Percentiles rank a stretch among this genome's conserved stretches.
These are phyloP conservation scores for Cryptoblepharus egeriae DNA, from an alignment of 2,797 vertebrate species.

Conservation along the genomic window DNA sequence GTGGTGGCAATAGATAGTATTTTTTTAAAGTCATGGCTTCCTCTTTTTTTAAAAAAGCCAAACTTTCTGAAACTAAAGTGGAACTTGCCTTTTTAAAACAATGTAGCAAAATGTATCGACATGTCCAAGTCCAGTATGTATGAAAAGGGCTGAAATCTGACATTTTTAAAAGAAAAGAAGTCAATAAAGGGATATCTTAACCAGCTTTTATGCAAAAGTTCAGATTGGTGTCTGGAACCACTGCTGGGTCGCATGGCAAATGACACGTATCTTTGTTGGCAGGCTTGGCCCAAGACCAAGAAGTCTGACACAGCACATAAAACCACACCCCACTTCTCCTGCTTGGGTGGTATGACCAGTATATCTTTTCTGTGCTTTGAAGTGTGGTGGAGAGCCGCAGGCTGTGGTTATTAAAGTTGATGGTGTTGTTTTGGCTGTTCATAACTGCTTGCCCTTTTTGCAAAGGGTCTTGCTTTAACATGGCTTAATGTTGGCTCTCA, in stretches of 20 bases:
- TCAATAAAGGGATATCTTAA: background rate
- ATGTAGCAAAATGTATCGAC: constrained; percentile 57
- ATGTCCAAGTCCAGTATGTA: constrained; percentile 46
- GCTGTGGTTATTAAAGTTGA: background rate
- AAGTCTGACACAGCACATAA: no score
- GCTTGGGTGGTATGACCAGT: no score
- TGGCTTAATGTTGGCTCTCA: background rate
- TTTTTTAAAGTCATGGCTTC: constrained; percentile 35
- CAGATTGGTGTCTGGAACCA: background rate
- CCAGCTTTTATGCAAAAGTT: constrained; percentile 3
- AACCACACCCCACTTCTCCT: no score
- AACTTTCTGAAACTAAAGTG: constrained; percentile 43
- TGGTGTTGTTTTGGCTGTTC: background rate
- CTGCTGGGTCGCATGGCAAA: background rate
- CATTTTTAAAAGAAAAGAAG: constrained; percentile 46
- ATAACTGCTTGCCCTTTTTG: background rate
- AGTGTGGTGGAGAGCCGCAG: background rate
- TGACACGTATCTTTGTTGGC: background rate
- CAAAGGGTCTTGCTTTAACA: background rate
- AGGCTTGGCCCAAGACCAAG: no score
- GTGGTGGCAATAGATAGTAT: constrained; percentile 9
- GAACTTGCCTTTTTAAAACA: constrained; percentile 58
- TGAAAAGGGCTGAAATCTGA: constrained; percentile 60
- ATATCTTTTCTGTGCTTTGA: no score
- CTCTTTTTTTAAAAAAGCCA: background rate